Evolutionary conservation across 2,113 vertebrate genomes (phyloP).

Genomic region (Percopsis transmontana): DNA sequence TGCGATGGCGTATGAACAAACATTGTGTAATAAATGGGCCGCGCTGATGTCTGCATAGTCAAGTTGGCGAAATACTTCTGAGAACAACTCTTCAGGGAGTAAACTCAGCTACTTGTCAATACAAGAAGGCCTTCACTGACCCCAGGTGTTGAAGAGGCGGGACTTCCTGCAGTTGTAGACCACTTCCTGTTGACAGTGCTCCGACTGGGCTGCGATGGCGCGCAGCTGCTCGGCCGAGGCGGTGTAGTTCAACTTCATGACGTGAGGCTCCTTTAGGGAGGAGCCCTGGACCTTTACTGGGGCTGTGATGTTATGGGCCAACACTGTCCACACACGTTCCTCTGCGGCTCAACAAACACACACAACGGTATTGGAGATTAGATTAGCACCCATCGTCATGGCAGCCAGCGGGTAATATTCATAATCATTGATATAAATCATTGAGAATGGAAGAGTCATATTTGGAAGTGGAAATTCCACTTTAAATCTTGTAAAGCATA

Average conservation of each 20-base stretch:
- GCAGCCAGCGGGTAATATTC: too few relatives aligned
- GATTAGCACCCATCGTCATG: too few relatives aligned
- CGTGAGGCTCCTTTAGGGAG: conserved; percentile 64
- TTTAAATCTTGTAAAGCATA: too few relatives aligned
- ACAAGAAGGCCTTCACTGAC: too few relatives aligned
- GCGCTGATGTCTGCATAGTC: not conserved
- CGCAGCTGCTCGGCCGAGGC: conserved; percentile 80
- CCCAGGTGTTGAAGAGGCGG: conserved; percentile 80
- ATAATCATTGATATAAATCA: too few relatives aligned
- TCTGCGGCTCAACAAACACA: too few relatives aligned
- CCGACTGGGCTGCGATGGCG: conserved; percentile 75
- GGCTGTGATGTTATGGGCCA: conserved; percentile 59
- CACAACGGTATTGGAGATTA: too few relatives aligned
- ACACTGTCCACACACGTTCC: too few relatives aligned
- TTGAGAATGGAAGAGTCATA: too few relatives aligned
- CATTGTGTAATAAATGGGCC: not conserved
- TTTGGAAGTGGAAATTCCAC: too few relatives aligned
- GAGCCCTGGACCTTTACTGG: conserved; percentile 75
- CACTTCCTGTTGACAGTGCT: conserved; percentile 86
- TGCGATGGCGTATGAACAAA: not conserved
- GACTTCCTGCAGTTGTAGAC: conserved; percentile 83
- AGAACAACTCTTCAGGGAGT: conserved; percentile 7
- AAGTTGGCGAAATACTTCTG: not conserved
- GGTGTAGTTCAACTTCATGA: conserved; percentile 78
- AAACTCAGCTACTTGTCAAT: not conserved